Evolutionary conservation across 2,113 vertebrate species (phyloP).

Genomic region (Coracopsis vasa): DNA sequence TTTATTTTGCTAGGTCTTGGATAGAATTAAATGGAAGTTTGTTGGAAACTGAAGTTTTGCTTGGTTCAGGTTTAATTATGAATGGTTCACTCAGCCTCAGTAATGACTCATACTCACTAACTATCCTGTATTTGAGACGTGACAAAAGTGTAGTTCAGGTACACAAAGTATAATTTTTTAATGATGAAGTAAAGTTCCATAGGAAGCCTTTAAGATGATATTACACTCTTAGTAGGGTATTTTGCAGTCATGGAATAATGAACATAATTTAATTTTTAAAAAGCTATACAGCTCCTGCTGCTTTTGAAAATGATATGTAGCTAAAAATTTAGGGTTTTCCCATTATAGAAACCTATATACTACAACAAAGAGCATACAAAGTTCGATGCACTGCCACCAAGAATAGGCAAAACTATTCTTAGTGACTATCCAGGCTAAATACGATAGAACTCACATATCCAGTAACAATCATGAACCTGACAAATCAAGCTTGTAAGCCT

Average conservation of each 20-base stretch:
- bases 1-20: neutral
- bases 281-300: constrained; percentile 35
- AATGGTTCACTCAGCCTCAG: constrained; percentile 9
- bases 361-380: neutral
- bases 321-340: neutral
- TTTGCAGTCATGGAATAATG: constrained; percentile 48
- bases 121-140: constrained; percentile 10
- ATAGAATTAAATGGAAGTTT: neutral
- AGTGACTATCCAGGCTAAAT: constrained; percentile 40
- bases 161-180: constrained; percentile 68
- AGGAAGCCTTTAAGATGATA: constrained; percentile 64
- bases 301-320: constrained; percentile 18
- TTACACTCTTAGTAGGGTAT: constrained; percentile 37
- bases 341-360: neutral
- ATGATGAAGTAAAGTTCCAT: constrained; percentile 69
- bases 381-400: neutral
- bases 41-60: neutral
- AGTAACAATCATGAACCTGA: constrained; percentile 40
- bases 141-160: constrained; percentile 43
- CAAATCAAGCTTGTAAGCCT: constrained; percentile 40
- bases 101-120: constrained; percentile 45
- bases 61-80: constrained; percentile 31
- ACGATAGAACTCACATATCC: neutral
- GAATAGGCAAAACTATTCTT: constrained; percentile 24
- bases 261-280: constrained; percentile 54